Percentiles rank a stretch among this genome's conserved stretches.
These are phyloP conservation scores for Plutomurus gul DNA, from an alignment of 1,140 invertebrate species.

Conservation along the genomic window DNA sequence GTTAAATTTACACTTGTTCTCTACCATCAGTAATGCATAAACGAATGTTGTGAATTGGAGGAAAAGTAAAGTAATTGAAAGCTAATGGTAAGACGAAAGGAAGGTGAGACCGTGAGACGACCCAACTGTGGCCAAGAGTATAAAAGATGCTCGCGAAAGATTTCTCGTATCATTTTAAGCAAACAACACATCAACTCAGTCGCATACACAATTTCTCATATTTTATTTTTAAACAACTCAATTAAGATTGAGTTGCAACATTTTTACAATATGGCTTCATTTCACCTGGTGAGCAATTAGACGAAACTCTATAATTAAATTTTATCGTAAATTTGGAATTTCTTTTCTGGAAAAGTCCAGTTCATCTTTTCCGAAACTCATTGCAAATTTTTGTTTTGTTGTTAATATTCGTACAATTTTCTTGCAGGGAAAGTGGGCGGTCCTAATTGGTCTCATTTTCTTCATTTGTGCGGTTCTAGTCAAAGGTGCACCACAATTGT, in stretches of 20 bases:
- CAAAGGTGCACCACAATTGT: slow-evolving; percentile 32
- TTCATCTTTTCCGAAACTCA: no score
- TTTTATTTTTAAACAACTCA: background rate
- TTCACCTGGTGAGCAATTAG: no score
- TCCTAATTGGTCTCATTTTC: slow-evolving; percentile 9
- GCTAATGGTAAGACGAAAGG: no score
- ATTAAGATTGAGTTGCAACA: background rate
- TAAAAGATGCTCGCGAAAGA: background rate
- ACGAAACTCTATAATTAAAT: no score
- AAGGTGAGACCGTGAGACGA: background rate
- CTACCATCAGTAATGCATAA: no score
- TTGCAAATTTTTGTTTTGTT: background rate
- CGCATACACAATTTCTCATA: background rate
- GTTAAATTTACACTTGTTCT: no score
- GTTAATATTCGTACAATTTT: background rate
- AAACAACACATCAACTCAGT: background rate
- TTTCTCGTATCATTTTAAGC: slow-evolving; percentile 29
- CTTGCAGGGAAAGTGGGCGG: slow-evolving; percentile 22
- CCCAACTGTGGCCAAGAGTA: background rate
- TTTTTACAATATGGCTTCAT: no score
- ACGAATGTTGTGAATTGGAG: no score
- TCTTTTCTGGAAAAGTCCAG: no score
- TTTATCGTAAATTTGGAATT: no score
- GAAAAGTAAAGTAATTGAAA: no score
- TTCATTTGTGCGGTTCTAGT: slow-evolving; percentile 37